A percentile compares a stretch with the other conserved stretches of the same genome.
Conservation (phyloP, 2,113 vertebrate species). For the Gambusia affinis region DNA sequence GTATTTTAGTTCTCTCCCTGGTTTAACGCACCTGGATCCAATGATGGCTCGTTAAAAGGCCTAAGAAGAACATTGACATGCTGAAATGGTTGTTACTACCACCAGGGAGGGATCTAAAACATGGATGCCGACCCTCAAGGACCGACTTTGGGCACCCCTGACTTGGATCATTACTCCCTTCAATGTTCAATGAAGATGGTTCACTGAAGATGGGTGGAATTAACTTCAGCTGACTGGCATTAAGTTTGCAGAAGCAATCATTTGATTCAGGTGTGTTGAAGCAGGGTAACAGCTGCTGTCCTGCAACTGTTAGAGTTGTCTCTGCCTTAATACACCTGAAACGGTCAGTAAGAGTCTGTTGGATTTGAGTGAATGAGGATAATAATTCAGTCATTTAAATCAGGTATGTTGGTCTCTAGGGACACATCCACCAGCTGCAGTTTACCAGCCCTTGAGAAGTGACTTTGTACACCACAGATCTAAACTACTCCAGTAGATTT, state of each 20-base stretch:
- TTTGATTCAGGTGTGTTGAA: not conserved
- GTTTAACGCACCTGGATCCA: too few species aligned
- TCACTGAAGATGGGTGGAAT: not conserved
- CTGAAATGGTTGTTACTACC: too few species aligned
- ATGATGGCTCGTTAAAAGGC: too few species aligned
- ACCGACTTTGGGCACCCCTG: too few species aligned
- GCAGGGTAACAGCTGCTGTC: not conserved
- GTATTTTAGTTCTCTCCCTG: conserved; percentile 3
- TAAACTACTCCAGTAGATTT: not conserved
- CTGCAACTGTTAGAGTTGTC: not conserved
- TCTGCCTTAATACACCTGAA: not conserved
- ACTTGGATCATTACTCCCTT: too few species aligned
- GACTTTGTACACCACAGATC: not conserved
- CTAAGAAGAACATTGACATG: too few species aligned
- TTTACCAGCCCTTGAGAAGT: not conserved
- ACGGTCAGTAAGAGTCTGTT: not conserved
- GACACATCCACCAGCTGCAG: not conserved
- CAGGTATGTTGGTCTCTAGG: not conserved
- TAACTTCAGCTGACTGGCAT: not conserved
- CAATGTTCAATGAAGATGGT: too few species aligned
- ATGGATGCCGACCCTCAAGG: too few species aligned
- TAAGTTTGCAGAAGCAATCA: not conserved
- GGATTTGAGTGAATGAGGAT: not conserved
- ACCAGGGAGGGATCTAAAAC: too few species aligned
- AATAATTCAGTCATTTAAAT: not conserved